Conservation (phyloP, 2,888 invertebrate genomes). For the Cremastobaeus sp. region DNA sequence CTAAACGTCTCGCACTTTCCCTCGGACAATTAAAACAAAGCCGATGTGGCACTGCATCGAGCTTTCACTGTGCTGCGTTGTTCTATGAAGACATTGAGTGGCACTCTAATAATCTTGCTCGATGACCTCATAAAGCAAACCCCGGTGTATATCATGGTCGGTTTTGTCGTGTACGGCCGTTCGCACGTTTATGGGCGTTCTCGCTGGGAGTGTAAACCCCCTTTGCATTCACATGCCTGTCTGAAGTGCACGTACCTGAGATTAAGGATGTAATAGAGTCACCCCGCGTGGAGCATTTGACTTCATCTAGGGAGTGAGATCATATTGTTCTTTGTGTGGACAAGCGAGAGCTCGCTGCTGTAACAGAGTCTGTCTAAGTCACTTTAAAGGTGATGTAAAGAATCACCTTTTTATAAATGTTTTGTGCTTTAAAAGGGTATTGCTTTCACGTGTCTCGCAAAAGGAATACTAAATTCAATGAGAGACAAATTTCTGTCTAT, state of each 20-base stretch:
- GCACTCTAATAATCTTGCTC: constrained; percentile 48
- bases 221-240: constrained; percentile 48
- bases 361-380: constrained; percentile 19
- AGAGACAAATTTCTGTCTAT: no score
- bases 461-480: background rate
- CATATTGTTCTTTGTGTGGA: constrained; percentile 40
- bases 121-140: constrained; percentile 58
- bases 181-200: constrained; percentile 44
- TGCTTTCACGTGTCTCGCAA: background rate
- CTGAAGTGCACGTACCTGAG: constrained; percentile 54
- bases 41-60: constrained; percentile 5
- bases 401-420: background rate
- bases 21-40: constrained; percentile 16
- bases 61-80: constrained; percentile 6
- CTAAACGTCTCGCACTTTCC: no score
- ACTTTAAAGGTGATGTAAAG: constrained; percentile 8
- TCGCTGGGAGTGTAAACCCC: constrained; percentile 44
- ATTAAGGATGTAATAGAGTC: constrained; percentile 55
- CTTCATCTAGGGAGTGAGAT: constrained; percentile 46
- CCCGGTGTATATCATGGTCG: constrained; percentile 27
- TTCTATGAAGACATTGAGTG: constrained; percentile 35
- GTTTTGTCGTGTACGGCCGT: constrained; percentile 41
- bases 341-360: constrained; percentile 18
- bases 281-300: constrained; percentile 34
- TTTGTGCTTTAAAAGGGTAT: background rate